Conservation (phyloP, 2,797 vertebrate genomes). For the Cuculus canorus region DNA sequence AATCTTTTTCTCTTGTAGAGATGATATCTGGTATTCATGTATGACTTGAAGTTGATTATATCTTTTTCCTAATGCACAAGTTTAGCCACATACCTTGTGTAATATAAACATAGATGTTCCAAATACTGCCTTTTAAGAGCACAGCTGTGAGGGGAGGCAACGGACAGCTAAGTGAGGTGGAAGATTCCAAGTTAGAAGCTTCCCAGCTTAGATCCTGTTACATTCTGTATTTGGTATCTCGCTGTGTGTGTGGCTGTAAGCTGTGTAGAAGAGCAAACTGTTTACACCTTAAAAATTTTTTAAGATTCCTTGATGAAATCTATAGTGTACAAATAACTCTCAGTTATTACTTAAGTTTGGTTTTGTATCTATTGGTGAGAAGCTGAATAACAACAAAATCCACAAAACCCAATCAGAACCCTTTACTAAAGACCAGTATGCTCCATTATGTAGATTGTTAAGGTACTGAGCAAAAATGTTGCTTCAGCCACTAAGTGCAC, state of each 20-base stretch:
- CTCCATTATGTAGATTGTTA: background rate
- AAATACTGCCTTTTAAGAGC: background rate
- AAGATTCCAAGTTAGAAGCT: background rate
- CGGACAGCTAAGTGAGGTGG: background rate
- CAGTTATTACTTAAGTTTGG: background rate
- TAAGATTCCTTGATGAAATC: background rate
- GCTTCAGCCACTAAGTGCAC: background rate
- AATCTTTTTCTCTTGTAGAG: background rate
- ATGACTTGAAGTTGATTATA: background rate
- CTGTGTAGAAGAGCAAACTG: background rate
- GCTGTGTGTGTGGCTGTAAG: background rate
- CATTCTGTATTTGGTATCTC: background rate
- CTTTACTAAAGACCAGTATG: background rate
- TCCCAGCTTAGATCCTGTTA: background rate
- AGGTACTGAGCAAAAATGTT: background rate
- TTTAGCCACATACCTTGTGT: background rate
- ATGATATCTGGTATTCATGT: background rate
- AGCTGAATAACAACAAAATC: background rate
- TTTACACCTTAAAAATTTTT: background rate
- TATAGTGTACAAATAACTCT: background rate
- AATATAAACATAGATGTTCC: background rate
- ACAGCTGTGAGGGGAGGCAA: background rate
- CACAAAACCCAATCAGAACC: background rate
- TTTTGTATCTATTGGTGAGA: background rate
- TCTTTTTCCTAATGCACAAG: background rate